Base-by-base conservation (phyloP, 2,797 vertebrate species). In the Ptychadena robeensis region DNA sequence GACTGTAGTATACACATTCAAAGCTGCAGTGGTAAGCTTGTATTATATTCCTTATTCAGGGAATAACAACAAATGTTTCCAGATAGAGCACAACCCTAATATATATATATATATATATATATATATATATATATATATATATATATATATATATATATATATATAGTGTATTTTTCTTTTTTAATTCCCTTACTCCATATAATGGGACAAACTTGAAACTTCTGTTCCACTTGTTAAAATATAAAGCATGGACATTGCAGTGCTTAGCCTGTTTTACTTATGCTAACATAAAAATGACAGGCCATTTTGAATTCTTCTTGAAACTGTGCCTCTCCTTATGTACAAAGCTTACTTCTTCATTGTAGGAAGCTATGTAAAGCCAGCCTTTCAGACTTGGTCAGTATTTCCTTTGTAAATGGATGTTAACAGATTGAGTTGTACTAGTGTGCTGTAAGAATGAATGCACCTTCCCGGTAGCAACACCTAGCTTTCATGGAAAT, bases 401-500 rank as follows among this genome's bases (percentile, higher is more conserved):
- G 4, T 53, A 8, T 22, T 22, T 53, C 44, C 22, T 53, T 22
- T 53, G 44, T 53, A 53, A 53, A 53, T n/a, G 44, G 44, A 53
- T 53, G 44, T 53, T 22, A 53, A 53, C 44, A 22, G 44, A 18
- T 53, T 53, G 44, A 53, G 44, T 18, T 48, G 44, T 48, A 22
- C 44, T 48, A 48, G 44, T 48, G 44, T 61, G 25, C 57, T n/a
- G 81, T 78, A 76, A 82, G 81, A 78, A 40, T 77, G 81, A 77
- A 82, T 78, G 74, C 74, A 83, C 67, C 74, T 83, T 83, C 75
- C 64, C 25, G 28, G 63, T 76, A 44, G 61, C 61, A 65, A 65
- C 61, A 65, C 27, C 11, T 28, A 65, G 37, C 30, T 40, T 63
- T 38, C 27, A 22, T 69, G 40, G 48, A 61, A 80, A 80, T 71